These are phyloP conservation scores for Stenopsyche tienmushanensis DNA, from an alignment of 1,140 invertebrate species.

Conservation along the genomic window DNA sequence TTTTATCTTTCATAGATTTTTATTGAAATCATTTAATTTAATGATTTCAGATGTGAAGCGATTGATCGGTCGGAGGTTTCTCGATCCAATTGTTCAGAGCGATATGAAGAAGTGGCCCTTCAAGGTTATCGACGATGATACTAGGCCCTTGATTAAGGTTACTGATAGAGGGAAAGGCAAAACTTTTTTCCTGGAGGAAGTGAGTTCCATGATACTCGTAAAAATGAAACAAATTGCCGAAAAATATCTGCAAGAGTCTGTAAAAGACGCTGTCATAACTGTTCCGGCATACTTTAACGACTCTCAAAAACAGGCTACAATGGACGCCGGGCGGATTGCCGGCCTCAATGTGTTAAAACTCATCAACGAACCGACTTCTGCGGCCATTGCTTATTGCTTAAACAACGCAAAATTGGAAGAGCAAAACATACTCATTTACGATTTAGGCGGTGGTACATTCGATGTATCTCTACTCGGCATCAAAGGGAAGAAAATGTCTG, in stretches of 20 bases:
- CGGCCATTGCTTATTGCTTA: slow-evolving; percentile 72
- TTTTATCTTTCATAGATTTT: neutral
- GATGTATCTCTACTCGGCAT: slow-evolving; percentile 75
- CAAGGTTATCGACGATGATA: slow-evolving; percentile 62
- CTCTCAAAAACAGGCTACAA: slow-evolving; percentile 58
- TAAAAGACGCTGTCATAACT: slow-evolving; percentile 65
- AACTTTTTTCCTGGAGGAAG: slow-evolving; percentile 71
- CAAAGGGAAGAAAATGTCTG: slow-evolving; percentile 62
- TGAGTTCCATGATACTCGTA: slow-evolving; percentile 63
- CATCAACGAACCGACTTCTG: slow-evolving; percentile 74
- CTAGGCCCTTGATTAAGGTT: slow-evolving; percentile 66
- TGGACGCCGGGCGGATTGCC: slow-evolving; percentile 65
- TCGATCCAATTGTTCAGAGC: slow-evolving; percentile 68
- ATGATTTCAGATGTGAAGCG: slow-evolving; percentile 51
- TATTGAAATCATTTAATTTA: neutral
- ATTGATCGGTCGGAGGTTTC: slow-evolving; percentile 68
- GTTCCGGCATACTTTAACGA: slow-evolving; percentile 60
- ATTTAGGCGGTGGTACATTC: slow-evolving; percentile 58
- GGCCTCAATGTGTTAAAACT: slow-evolving; percentile 70
- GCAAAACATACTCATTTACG: slow-evolving; percentile 63
- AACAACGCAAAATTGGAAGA: slow-evolving; percentile 76
- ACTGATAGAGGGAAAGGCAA: slow-evolving; percentile 69
- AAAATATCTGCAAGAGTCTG: slow-evolving; percentile 58
- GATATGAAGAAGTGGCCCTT: slow-evolving; percentile 80
- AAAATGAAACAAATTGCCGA: slow-evolving; percentile 66